Evolutionary conservation across 2,888 invertebrate species (phyloP).

Genomic region (Ischnura elegans): DNA sequence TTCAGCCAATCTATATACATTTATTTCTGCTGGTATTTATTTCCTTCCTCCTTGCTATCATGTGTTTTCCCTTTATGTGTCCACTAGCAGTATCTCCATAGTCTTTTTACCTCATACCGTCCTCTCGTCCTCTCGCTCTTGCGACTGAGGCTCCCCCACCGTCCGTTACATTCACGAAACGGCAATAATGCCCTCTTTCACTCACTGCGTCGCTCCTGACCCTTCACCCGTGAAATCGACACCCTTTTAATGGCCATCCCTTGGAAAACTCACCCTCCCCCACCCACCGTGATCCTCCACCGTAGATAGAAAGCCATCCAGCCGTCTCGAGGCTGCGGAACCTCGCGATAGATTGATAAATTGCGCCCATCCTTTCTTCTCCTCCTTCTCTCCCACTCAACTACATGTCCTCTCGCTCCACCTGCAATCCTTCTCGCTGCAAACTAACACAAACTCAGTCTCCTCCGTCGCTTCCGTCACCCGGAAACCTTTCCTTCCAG

Average conservation of each 20-base stretch:
- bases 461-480: not conserved
- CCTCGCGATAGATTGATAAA: too few relatives aligned
- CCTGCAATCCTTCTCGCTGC: too few relatives aligned
- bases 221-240: conserved; percentile 55
- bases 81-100: too few relatives aligned
- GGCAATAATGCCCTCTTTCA: too few relatives aligned
- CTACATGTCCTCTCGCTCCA: too few relatives aligned
- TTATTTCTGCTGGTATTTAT: too few relatives aligned
- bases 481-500: not conserved
- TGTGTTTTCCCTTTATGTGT: too few relatives aligned
- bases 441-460: not conserved
- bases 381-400: not conserved
- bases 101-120: too few relatives aligned
- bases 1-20: too few relatives aligned
- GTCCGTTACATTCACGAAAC: not conserved
- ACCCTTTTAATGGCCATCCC: conserved; percentile 27
- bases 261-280: not conserved
- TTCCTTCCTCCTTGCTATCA: too few relatives aligned
- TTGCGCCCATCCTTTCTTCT: too few relatives aligned
- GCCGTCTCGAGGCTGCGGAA: too few relatives aligned
- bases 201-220: not conserved
- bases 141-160: not conserved
- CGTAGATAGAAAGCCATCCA: not conserved
- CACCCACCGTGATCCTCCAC: not conserved
- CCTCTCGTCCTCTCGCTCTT: not conserved